Evolutionary conservation across 2,888 invertebrate genomes (phyloP).

Genomic region (Nebria brevicollis): DNA sequence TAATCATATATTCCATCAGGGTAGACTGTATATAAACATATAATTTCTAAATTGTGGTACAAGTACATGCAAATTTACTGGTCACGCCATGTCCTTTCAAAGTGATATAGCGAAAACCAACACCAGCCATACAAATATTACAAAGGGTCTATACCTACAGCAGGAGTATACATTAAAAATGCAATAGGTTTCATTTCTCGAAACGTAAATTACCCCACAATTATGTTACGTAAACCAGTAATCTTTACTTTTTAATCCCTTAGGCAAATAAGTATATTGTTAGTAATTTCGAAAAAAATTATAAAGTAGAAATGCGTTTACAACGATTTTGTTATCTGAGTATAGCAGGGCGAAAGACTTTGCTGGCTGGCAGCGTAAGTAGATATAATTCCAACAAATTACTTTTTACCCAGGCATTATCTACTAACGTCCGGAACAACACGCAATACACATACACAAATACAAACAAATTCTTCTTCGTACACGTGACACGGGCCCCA

Average conservation of each 20-base stretch:
- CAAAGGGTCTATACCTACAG: not conserved
- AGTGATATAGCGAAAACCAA: not conserved
- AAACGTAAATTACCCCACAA: not conserved
- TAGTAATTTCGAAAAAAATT: not conserved
- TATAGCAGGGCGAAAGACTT: not conserved
- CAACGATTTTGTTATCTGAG: constrained; percentile 8
- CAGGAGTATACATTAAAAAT: not conserved
- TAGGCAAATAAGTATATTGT: not conserved
- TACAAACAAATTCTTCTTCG: constrained; percentile 1
- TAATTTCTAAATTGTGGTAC: not conserved
- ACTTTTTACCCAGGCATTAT: constrained; percentile 38
- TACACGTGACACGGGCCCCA: constrained; percentile 16
- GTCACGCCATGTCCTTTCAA: not conserved
- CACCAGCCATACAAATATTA: not conserved
- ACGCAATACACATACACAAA: not conserved
- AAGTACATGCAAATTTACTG: not conserved
- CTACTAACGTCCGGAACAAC: constrained; percentile 41
- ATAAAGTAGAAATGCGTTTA: not conserved
- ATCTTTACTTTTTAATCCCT: not conserved
- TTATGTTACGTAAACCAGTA: not conserved
- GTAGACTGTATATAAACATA: not conserved
- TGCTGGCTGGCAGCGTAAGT: not conserved
- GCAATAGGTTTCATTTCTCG: not conserved
- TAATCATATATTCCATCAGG: not conserved
- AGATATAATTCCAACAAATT: constrained; percentile 43